A percentile compares a stretch with the other conserved stretches of the same genome.
These are phyloP conservation scores for Chalcosyrphus nemorum DNA, from an alignment of 2,888 invertebrate genomes.

Conservation along the genomic window DNA sequence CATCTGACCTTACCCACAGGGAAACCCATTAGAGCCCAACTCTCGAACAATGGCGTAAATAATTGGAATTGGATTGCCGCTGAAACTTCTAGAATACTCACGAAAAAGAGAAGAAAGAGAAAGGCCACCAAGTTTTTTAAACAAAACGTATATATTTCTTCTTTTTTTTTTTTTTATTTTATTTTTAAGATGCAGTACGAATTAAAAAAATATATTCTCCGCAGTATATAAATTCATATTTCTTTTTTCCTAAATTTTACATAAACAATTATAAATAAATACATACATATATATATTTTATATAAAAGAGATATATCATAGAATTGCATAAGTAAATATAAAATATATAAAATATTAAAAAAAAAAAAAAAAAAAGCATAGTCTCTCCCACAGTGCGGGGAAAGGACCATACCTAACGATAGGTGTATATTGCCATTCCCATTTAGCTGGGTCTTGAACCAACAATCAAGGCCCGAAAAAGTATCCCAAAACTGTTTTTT, in stretches of 20 bases:
- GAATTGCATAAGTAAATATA: constrained; percentile 39
- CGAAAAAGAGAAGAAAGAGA: neutral
- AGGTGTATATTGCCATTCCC: constrained; percentile 65
- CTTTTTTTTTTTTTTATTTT: no score
- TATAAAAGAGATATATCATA: constrained; percentile 21
- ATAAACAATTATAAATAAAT: constrained; percentile 69
- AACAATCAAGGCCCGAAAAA: constrained; percentile 55
- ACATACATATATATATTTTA: constrained; percentile 6
- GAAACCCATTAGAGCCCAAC: constrained; percentile 24
- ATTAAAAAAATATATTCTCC: constrained; percentile 42
- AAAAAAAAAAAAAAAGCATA: constrained; percentile 37
- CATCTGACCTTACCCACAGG: neutral
- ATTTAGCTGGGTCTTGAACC: constrained; percentile 53
- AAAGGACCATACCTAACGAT: constrained; percentile 45
- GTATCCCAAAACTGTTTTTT: constrained; percentile 44
- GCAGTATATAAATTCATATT: constrained; percentile 63
- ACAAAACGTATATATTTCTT: constrained; percentile 63
- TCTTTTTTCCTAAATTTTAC: constrained; percentile 34
- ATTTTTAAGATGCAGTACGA: constrained; percentile 49
- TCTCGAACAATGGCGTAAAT: constrained; percentile 48
- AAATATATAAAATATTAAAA: neutral
- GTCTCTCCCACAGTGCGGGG: constrained; percentile 36
- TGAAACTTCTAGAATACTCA: neutral
- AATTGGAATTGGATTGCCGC: constrained; percentile 28
- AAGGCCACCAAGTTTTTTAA: constrained; percentile 10